phyloP scores from a whole-genome alignment of 2,888 invertebrate genomes.

The Unio pictorum region DNA sequence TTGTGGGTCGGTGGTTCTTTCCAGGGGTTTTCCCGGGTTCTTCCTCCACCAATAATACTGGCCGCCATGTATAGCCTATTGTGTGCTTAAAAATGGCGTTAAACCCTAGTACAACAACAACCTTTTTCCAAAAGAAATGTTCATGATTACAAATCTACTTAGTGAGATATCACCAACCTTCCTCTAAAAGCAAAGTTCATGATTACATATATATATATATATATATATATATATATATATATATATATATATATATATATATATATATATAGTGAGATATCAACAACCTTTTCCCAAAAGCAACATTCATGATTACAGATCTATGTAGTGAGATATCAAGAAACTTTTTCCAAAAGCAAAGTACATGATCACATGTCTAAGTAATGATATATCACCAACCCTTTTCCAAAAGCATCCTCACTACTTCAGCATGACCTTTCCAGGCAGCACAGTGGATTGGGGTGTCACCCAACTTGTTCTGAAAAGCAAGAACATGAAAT shows the following conservation, averaged over 20 bases:
- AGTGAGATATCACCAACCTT: too few relatives aligned
- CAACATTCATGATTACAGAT: background rate
- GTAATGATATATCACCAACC: conserved; percentile 47
- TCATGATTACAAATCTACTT: background rate
- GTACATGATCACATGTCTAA: background rate
- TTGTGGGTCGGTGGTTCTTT: too few relatives aligned
- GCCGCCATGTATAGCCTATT: too few relatives aligned
- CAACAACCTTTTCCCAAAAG: background rate
- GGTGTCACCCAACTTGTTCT: conserved; percentile 81
- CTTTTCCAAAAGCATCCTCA: conserved; percentile 74
- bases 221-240: background rate
- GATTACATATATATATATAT: background rate
- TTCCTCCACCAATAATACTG: too few relatives aligned
- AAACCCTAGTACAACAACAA: too few relatives aligned
- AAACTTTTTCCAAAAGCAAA: too few relatives aligned
- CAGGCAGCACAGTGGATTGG: conserved; percentile 78
- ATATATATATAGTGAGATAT: background rate
- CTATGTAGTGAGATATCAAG: background rate
- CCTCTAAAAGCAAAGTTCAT: background rate
- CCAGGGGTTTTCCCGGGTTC: too few relatives aligned
- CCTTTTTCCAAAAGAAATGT: too few relatives aligned
- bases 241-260: background rate
- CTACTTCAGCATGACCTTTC: conserved; percentile 76
- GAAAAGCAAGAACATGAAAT: conserved; percentile 21
- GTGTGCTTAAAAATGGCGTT: too few relatives aligned